Percentiles rank a stretch among this genome's conserved stretches.
These are phyloP conservation scores for Sinhomidia bicolor DNA, from an alignment of 2,888 invertebrate genomes.

Conservation along the genomic window DNA sequence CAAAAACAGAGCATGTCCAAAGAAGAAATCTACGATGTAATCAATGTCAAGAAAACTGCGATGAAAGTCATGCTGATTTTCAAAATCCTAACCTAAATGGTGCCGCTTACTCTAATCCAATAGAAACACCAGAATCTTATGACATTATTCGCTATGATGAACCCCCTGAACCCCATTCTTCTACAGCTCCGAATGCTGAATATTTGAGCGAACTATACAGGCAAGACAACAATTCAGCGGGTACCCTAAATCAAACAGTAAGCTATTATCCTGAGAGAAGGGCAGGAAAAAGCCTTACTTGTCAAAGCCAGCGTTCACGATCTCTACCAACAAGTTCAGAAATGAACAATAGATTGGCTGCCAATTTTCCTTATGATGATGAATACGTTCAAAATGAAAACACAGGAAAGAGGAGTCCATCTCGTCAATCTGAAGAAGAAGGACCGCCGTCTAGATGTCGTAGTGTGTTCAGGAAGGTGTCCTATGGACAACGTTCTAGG, in stretches of 20 bases:
- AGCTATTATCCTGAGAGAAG: background rate
- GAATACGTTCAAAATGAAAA: background rate
- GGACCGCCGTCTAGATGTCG: background rate
- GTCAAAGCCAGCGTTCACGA: too few relatives aligned
- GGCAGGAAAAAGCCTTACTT: too few relatives aligned
- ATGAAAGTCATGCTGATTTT: too few relatives aligned
- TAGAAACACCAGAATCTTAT: background rate
- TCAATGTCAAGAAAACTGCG: too few relatives aligned
- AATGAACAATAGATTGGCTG: background rate
- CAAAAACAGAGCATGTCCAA: background rate
- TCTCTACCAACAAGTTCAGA: slow-evolving; percentile 1
- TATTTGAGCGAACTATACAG: slow-evolving; percentile 22
- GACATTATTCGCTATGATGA: slow-evolving; percentile 14
- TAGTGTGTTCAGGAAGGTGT: slow-evolving; percentile 15
- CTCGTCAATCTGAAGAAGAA: too few relatives aligned
- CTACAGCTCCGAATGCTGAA: background rate
- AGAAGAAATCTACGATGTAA: background rate
- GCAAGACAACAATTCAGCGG: slow-evolving; percentile 21
- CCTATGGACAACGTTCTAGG: background rate
- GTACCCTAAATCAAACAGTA: background rate
- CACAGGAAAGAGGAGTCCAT: background rate
- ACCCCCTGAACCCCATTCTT: too few relatives aligned
- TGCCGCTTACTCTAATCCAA: too few relatives aligned
- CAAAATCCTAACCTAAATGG: too few relatives aligned
- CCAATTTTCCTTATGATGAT: background rate